Evolutionary conservation across 2,888 invertebrate species (phyloP).

Genomic region (Clunio marinus): DNA sequence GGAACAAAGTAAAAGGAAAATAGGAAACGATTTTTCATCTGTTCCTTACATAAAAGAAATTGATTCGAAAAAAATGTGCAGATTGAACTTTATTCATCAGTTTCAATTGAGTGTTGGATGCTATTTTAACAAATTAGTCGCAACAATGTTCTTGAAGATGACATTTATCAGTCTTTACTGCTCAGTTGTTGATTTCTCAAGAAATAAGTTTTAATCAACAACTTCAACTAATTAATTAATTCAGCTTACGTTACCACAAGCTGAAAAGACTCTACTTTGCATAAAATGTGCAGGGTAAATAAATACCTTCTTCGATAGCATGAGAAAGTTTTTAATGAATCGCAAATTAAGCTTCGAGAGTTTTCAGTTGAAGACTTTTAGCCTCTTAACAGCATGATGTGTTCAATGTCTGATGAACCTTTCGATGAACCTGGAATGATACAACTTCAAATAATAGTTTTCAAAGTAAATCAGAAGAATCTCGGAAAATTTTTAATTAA

Average conservation of each 20-base stretch:
- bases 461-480: no score
- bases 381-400: background rate
- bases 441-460: no score
- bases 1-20: background rate
- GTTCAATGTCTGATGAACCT: no score
- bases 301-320: background rate
- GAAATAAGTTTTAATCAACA: background rate
- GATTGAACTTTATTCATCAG: no score
- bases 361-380: conserved; percentile 6
- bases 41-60: no score
- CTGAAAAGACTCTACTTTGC: background rate
- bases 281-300: background rate
- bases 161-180: no score
- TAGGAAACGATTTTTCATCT: no score
- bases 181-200: background rate
- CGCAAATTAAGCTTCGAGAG: background rate
- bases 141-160: no score
- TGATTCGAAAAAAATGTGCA: no score
- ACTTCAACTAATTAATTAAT: conserved; percentile 12
- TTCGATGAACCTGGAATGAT: no score
- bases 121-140: no score
- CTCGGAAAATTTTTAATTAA: conserved; percentile 15
- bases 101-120: no score
- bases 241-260: background rate
- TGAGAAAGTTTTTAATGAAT: conserved; percentile 23